Base-by-base conservation (phyloP, 2,888 invertebrate species). In the Syrista parreyssii region DNA sequence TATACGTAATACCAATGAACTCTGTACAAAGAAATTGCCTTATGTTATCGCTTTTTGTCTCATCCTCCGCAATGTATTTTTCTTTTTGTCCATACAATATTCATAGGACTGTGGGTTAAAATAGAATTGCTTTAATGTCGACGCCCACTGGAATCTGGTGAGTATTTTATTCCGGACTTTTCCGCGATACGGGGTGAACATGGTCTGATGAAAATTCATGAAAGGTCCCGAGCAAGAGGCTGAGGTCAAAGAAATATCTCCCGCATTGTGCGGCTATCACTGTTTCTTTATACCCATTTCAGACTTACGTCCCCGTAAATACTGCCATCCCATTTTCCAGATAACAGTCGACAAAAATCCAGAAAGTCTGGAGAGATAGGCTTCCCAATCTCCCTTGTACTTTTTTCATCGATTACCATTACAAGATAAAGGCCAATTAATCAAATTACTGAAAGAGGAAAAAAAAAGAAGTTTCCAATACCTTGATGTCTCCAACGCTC, bases 401-500 rank as follows among this genome's bases (percentile, higher is more conserved):
- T 9, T 9, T 55, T 55, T 4, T 0, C 55, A 23, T 2, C 55
- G 55, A 55, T 55, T 55, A 55, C 23, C 23, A 55, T 55, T 6
- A 15, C 1, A 40, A 15, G 6, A 55, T 23, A 55, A 55, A 9
- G 23, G 6, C 23, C 1, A 55, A 55, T 6, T 23, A 23, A 23
- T 55, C 6, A 55, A 23, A 55, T 23, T 15, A 23, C 1, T 55
- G 23, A 55, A 23, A 55, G 9, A 55, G 23, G 55, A 15, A 9
- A 23, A 55, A 6, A 23, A 55, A 55, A 23, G 6, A 55, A 9
- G 86, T 88, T 40, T 80, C 79, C 82, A 84, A 87, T 87, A 92
- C 93, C 90, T 93, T 93, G 23, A 89, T 84, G 83, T 94, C 92
- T 30, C 94, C 93, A 80, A 96, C 91, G 82, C 93, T 93, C 76